Percentiles rank a stretch among this genome's conserved stretches.
These are phyloP conservation scores for Augochlora pura DNA, from an alignment of 1,140 invertebrate genomes.

Conservation along the genomic window DNA sequence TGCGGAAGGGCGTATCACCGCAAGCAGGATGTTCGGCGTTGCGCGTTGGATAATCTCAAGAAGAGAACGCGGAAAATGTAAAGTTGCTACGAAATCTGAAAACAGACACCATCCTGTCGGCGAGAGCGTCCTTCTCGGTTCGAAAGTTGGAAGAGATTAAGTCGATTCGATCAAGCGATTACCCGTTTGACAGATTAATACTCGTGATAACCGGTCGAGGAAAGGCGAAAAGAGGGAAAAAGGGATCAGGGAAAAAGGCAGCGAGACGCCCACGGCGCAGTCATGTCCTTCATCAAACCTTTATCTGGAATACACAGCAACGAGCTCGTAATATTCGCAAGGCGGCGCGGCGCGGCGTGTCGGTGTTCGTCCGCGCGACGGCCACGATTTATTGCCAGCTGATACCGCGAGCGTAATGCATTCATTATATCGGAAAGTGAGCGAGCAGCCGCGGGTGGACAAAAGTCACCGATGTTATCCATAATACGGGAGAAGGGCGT, in stretches of 20 bases:
- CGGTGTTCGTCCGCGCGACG: conserved; percentile 28
- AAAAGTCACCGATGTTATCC: conserved; percentile 52
- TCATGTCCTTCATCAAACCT: conserved; percentile 29
- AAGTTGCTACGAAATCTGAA: too few relatives aligned
- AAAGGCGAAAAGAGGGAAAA: background rate
- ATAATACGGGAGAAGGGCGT: background rate
- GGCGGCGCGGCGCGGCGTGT: conserved; percentile 19
- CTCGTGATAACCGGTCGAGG: background rate
- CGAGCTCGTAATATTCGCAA: conserved; percentile 42
- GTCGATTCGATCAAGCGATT: background rate
- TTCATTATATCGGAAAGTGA: conserved; percentile 44
- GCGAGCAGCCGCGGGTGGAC: conserved; percentile 5
- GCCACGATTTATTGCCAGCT: conserved; percentile 33
- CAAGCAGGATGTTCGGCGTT: too few relatives aligned
- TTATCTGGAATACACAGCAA: conserved; percentile 35
- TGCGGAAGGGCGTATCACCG: too few relatives aligned
- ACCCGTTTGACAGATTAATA: conserved; percentile 9
- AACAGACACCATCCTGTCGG: background rate
- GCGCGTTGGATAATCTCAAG: too few relatives aligned
- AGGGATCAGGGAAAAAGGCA: background rate
- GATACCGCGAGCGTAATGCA: conserved; percentile 40
- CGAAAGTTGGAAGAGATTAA: background rate
- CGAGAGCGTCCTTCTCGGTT: background rate
- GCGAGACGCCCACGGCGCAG: conserved; percentile 22
- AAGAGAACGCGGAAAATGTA: too few relatives aligned